These are phyloP conservation scores for Papilio helenus DNA, from an alignment of 1,140 invertebrate species.

Conservation along the genomic window DNA sequence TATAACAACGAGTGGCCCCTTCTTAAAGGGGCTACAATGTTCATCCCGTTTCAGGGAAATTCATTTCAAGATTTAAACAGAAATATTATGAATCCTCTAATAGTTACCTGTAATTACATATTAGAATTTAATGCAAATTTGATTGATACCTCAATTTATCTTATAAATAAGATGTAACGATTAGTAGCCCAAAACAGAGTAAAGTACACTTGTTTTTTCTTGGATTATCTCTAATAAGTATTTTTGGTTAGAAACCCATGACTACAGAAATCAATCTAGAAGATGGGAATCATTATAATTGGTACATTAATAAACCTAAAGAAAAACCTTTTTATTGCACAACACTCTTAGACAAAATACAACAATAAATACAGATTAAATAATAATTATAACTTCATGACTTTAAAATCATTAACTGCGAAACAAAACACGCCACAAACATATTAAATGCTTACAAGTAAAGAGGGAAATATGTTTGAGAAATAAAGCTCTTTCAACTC, in stretches of 20 bases:
- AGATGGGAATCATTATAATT: no score
- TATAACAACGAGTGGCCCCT: neutral
- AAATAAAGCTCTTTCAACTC: constrained; percentile 28
- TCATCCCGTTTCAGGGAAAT: neutral
- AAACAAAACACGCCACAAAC: constrained; percentile 23
- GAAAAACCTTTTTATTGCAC: no score
- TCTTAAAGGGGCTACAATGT: constrained; percentile 1
- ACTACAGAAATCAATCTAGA: no score
- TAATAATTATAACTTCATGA: neutral
- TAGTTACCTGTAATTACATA: neutral
- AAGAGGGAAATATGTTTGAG: constrained; percentile 25
- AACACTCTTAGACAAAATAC: no score
- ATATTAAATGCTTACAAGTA: neutral
- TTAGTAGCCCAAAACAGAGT: no score
- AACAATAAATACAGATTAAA: neutral
- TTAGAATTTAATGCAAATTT: neutral
- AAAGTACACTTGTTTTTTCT: no score
- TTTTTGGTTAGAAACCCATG: no score
- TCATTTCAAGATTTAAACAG: neutral
- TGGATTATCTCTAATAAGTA: no score
- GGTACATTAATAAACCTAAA: no score
- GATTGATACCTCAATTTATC: no score
- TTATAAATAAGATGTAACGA: no score
- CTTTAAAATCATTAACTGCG: constrained; percentile 7
- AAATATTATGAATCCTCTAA: neutral